A percentile compares a stretch with the other conserved stretches of the same genome.
phyloP scores from a whole-genome alignment of 2,113 vertebrate genomes.

The Psettodes erumei region DNA sequence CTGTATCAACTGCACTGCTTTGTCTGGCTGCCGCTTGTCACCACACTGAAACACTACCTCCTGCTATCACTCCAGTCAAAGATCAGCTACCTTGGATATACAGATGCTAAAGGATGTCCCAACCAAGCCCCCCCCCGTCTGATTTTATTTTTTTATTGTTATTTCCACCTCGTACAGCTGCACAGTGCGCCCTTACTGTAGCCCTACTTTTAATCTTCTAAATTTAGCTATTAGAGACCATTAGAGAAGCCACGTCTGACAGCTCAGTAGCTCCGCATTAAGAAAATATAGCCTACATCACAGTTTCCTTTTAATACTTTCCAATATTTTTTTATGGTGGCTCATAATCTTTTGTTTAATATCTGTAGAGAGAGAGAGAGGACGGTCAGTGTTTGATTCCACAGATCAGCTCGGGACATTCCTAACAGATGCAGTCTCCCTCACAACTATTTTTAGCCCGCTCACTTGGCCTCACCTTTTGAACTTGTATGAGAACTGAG shows the following conservation, averaged over 20 bases:
- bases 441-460: slow-evolving; percentile 65
- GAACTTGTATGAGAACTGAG: slow-evolving; percentile 61
- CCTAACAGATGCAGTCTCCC: slow-evolving; percentile 66
- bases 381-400: slow-evolving; percentile 36
- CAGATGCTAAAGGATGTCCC: slow-evolving; percentile 14
- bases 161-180: slow-evolving; percentile 5
- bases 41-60: slow-evolving; percentile 46
- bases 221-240: slow-evolving; percentile 19
- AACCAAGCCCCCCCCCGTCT: neutral
- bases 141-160: neutral
- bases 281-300: slow-evolving; percentile 20
- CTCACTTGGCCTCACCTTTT: slow-evolving; percentile 59
- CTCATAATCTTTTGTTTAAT: slow-evolving; percentile 21
- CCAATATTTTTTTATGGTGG: neutral
- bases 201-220: slow-evolving; percentile 24
- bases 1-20: slow-evolving; percentile 63
- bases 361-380: slow-evolving; percentile 11
- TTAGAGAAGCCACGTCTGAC: slow-evolving; percentile 11
- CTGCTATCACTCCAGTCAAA: slow-evolving; percentile 53
- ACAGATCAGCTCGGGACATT: slow-evolving; percentile 59
- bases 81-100: slow-evolving; percentile 47
- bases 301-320: slow-evolving; percentile 23
- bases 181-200: neutral
- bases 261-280: neutral
- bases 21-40: slow-evolving; percentile 66